phyloP scores from a whole-genome alignment of 2,797 vertebrate genomes.

The Agapornis canus region DNA sequence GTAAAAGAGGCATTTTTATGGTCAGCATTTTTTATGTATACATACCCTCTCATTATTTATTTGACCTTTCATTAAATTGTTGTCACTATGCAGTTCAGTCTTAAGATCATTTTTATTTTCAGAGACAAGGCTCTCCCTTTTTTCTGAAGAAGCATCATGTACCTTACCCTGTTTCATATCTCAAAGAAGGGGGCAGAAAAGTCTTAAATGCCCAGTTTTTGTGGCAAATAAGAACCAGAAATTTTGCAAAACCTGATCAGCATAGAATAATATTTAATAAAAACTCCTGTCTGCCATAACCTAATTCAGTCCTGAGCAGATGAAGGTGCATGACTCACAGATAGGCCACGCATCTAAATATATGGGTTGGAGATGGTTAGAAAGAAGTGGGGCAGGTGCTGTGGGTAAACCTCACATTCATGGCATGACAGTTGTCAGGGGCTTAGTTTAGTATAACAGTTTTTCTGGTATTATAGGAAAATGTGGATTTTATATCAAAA shows the following conservation, averaged over 20 bases:
- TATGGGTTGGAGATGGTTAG: no score
- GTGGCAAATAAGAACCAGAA: background rate
- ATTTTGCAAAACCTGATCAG: background rate
- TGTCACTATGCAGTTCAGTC: background rate
- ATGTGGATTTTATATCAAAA: background rate
- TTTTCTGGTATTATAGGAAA: background rate
- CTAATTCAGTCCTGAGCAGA: background rate
- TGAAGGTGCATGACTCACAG: accelerated
- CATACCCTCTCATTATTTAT: background rate
- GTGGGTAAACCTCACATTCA: background rate
- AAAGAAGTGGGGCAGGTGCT: background rate
- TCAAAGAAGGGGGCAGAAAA: background rate
- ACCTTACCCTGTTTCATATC: background rate
- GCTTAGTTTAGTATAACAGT: background rate
- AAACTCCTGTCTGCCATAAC: background rate
- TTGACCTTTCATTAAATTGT: background rate
- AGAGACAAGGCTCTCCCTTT: background rate
- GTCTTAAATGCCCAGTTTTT: background rate
- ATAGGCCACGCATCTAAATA: background rate
- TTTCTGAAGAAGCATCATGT: background rate
- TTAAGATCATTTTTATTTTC: background rate
- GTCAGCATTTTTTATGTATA: background rate
- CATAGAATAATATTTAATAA: background rate
- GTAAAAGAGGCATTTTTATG: background rate
- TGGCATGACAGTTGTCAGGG: background rate